Conservation (phyloP, 2,797 vertebrate genomes). For the Sylvia borin region DNA sequence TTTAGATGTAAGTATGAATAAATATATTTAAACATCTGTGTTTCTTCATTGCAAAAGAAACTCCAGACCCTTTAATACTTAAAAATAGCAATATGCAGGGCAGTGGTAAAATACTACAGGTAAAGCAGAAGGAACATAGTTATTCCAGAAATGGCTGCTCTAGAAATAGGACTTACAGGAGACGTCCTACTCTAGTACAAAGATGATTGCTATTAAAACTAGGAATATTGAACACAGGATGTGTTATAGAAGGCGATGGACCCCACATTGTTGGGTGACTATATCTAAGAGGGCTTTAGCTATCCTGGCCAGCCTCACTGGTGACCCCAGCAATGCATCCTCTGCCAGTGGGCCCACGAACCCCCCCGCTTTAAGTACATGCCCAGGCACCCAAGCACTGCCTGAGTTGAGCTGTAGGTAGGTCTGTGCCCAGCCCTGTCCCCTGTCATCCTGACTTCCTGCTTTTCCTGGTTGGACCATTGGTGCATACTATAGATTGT, state of each 20-base stretch:
- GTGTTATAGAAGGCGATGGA: not conserved
- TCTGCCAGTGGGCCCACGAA: not conserved
- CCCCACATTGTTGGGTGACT: not conserved
- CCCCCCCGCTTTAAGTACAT: not conserved
- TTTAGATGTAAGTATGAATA: not conserved
- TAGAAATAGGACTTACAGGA: not conserved
- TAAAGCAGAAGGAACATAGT: not conserved
- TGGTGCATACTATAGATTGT: not conserved
- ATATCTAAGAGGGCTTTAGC: accelerated
- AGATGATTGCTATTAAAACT: not conserved
- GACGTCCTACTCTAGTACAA: not conserved
- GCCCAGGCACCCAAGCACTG: not conserved
- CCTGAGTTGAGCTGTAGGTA: not conserved
- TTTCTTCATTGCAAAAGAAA: not conserved
- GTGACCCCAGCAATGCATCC: not conserved
- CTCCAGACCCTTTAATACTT: not conserved
- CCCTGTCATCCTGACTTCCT: not conserved
- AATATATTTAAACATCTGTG: not conserved
- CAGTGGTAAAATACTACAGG: not conserved
- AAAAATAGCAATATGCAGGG: not conserved
- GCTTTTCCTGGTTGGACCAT: not conserved
- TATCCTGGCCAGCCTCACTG: not conserved
- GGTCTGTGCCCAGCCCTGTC: not conserved
- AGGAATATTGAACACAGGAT: not conserved
- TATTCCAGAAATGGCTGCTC: not conserved